A percentile compares a stretch with the other conserved stretches of the same genome.
Conservation (phyloP, 1,140 invertebrate genomes). For the Xylocopa sonorina region DNA sequence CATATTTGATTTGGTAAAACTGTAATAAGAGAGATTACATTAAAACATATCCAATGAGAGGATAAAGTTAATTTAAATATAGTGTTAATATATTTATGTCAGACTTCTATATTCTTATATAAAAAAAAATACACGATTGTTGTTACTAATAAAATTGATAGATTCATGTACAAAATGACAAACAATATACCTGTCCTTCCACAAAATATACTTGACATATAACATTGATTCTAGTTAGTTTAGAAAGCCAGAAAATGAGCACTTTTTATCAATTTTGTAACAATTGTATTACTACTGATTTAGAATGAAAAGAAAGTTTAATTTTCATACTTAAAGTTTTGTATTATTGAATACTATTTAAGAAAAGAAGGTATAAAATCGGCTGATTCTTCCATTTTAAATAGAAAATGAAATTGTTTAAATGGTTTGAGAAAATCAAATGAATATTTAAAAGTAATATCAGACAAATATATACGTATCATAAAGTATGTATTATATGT, state of each 20-base stretch:
- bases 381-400: background rate
- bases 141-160: conserved; percentile 5
- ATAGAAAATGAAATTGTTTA: background rate
- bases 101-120: conserved; percentile 1
- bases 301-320: background rate
- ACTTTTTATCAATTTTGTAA: background rate
- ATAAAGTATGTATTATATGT: too few species aligned
- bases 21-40: conserved; percentile 15
- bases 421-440: too few species aligned
- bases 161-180: conserved; percentile 14
- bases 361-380: too few species aligned
- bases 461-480: too few species aligned
- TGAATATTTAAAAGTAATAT: too few species aligned
- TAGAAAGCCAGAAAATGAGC: background rate
- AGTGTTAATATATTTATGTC: conserved; percentile 10
- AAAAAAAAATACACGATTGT: background rate
- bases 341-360: too few species aligned
- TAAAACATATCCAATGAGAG: background rate
- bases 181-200: background rate
- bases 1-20: conserved; percentile 16
- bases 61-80: background rate
- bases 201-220: background rate
- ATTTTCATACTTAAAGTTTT: background rate
- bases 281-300: background rate
- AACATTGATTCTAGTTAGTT: background rate